These are phyloP conservation scores for Chymomyza amoena DNA, from an alignment of 2,888 invertebrate genomes.

Conservation along the genomic window DNA sequence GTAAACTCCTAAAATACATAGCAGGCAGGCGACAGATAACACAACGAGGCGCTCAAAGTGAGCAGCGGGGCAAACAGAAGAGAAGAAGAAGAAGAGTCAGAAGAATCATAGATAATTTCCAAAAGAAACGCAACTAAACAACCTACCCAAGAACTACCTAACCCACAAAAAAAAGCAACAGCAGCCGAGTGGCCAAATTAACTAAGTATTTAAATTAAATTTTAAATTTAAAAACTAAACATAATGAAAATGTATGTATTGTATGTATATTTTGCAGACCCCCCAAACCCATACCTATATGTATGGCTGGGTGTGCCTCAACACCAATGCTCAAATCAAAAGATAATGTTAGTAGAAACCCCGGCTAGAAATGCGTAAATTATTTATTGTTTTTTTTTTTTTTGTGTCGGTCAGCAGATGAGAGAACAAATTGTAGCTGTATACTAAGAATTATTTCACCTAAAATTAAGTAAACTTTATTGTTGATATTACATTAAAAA, in stretches of 20 bases:
- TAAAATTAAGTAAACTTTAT: constrained; percentile 68
- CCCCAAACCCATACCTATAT: constrained; percentile 14
- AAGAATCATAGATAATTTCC: constrained; percentile 65
- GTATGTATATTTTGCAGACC: constrained; percentile 65
- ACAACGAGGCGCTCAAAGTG: neutral
- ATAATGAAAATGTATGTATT: constrained; percentile 34
- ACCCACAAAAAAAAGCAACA: constrained; percentile 43
- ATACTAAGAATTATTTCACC: constrained; percentile 63
- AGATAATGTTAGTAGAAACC: constrained; percentile 43
- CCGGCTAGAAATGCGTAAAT: constrained; percentile 41
- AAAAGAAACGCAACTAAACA: constrained; percentile 30
- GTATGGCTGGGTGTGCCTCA: constrained; percentile 52
- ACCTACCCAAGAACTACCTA: constrained; percentile 58
- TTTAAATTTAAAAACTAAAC: constrained; percentile 24
- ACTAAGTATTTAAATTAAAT: constrained; percentile 61
- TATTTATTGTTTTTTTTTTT: constrained; percentile 21
- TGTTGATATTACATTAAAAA: constrained; percentile 64
- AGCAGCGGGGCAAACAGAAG: neutral
- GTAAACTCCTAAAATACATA: constrained; percentile 26
- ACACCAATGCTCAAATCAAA: constrained; percentile 68
- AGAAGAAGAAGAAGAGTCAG: constrained; percentile 15
- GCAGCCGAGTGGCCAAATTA: constrained; percentile 70
- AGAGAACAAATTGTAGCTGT: constrained; percentile 64
- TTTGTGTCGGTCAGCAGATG: constrained; percentile 3
- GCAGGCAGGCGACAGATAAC: constrained; percentile 14